Evolutionary conservation across 1,140 invertebrate genomes (phyloP), one percentile per base, ranked within the genome.

Genomic region (Ceratosolen solmsi): DNA sequence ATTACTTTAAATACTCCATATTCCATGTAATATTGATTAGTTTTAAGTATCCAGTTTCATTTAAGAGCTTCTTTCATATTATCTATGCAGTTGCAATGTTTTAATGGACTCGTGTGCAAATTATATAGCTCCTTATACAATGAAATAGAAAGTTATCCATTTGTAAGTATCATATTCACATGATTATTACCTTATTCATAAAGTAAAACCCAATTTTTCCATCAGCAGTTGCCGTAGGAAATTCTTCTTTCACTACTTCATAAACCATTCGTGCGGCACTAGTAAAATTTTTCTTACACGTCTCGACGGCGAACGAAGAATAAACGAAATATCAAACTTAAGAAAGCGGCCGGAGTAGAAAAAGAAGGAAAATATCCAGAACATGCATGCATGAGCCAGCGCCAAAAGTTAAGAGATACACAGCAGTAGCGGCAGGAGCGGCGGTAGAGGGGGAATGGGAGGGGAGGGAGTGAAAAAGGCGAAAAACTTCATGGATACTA

Each of bases 351-450:
- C 25, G 41, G 38, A 22, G 33, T 30, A 7, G 30, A 17, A 76
- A 17, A 20, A 60, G 56, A 46, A 30, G 17, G 30, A 46, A 72
- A 77, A 82, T 25, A 36, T 70, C 20, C 49, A 7, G 58, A n/a
- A 63, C 70, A 56, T n/a, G 78, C 54, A 79, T 79, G 36, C 33
- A 70, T 27, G 68, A 27, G 51, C 49, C 79, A 15, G 49, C 22
- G 71, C 58, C 54, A 51, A 80, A 60, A 76, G 71, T 54, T 65
- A 76, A 76, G 49, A 77, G 63, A 46, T n/a, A 46, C n/a, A 27
- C n/a, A 51, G 70, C 27, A 56, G 46, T n/a, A 49, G 38, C 13
- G 9, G 30, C 5, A 5, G 41, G 41, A 46, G 13, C 2, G 51
- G 20, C 51, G 20, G 2, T 15, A 5, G 51, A 15, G 20, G 17